A percentile compares a stretch with the other conserved stretches of the same genome.
phyloP scores from a whole-genome alignment of 2,797 vertebrate genomes.

The Graptemys geographica region DNA sequence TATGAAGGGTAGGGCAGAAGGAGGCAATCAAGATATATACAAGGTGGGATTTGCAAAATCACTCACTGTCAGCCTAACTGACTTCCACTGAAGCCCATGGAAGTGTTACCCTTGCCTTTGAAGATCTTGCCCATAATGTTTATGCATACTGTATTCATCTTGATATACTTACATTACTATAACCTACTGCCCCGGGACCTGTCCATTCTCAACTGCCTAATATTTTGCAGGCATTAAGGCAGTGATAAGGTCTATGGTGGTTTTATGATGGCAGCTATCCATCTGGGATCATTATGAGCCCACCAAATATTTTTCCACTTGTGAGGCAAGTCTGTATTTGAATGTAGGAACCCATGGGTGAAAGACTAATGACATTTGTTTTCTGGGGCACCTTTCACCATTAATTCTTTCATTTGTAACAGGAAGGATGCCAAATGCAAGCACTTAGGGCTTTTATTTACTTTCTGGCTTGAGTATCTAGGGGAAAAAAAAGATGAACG shows the following conservation, averaged over 20 bases:
- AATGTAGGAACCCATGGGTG: neutral
- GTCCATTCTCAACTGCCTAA: neutral
- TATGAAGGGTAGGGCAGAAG: fast-evolving
- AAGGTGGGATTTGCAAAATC: neutral
- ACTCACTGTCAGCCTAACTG: neutral
- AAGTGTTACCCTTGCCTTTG: neutral
- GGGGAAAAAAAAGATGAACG: neutral
- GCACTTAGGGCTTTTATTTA: neutral
- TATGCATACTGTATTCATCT: neutral
- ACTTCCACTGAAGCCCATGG: neutral
- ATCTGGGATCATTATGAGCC: fast-evolving
- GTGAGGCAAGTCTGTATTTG: neutral
- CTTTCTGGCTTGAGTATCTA: neutral
- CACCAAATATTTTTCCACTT: neutral
- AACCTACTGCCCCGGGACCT: neutral
- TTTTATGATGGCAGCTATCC: neutral
- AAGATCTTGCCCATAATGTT: neutral
- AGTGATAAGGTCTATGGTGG: neutral
- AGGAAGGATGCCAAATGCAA: neutral
- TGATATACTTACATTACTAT: neutral
- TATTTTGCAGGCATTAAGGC: neutral
- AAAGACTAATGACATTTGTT: neutral
- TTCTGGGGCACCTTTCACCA: neutral
- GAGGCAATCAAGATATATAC: neutral
- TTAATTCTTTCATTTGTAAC: neutral